These are phyloP conservation scores for Cyanoramphus novaezelandiae DNA, from an alignment of 2,113 vertebrate species.

Conservation along the genomic window DNA sequence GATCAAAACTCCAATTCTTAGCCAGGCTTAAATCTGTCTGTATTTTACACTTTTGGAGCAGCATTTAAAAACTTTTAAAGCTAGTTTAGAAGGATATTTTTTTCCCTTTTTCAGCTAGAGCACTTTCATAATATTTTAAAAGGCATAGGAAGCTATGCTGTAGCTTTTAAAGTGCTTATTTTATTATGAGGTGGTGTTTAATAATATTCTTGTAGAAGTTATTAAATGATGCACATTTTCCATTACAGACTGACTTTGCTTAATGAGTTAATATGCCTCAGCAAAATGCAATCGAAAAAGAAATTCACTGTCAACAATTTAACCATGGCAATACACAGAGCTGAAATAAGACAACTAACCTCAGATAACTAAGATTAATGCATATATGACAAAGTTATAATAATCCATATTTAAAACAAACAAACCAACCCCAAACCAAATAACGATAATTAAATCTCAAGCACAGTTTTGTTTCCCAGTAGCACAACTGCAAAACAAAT, in stretches of 20 bases:
- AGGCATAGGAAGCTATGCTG: conserved; percentile 6
- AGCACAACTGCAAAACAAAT: conserved; percentile 37
- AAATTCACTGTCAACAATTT: conserved; percentile 16
- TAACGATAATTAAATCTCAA: conserved; percentile 13
- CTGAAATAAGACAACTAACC: conserved; percentile 20
- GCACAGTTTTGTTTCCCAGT: conserved; percentile 41
- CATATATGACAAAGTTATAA: conserved; percentile 1
- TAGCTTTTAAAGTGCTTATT: conserved; percentile 62
- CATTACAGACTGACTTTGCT: conserved; percentile 15
- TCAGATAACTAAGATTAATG: conserved; percentile 47
- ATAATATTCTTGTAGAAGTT: not conserved
- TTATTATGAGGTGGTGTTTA: conserved; percentile 38
- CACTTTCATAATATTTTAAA: conserved; percentile 26
- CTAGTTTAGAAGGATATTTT: not conserved
- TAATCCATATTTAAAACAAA: not conserved
- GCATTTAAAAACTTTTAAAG: not conserved
- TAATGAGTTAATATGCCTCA: conserved; percentile 44
- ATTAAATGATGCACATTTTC: conserved; percentile 39
- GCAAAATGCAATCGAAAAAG: conserved; percentile 40
- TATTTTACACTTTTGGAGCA: conserved; percentile 1
- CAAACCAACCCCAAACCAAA: conserved; percentile 28
- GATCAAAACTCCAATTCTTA: not conserved
- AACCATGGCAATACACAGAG: conserved; percentile 3
- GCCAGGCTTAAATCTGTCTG: not conserved
- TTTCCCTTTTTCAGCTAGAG: not conserved